Evolutionary conservation across 2,797 vertebrate species (phyloP).

Genomic region (Argentina silus): DNA sequence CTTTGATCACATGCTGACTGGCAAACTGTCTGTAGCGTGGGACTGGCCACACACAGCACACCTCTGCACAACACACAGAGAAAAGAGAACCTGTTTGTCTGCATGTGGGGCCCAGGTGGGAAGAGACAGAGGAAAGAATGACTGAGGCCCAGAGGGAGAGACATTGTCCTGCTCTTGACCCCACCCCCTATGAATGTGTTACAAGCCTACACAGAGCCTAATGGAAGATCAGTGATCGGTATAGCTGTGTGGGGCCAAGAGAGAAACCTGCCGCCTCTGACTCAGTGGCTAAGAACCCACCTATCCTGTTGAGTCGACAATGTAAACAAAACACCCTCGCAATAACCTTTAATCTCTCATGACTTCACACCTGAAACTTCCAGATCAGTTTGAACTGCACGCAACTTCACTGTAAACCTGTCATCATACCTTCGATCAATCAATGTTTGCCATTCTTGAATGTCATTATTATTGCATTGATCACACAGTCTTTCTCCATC

Average conservation of each 20-base stretch:
- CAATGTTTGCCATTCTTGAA: conserved; percentile 21
- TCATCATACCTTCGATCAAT: conserved; percentile 33
- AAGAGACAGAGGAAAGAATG: conserved; percentile 26
- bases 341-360: conserved; percentile 40
- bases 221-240: background rate
- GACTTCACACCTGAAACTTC: conserved; percentile 43
- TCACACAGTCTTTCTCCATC: conserved; percentile 45
- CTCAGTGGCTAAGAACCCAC: conserved; percentile 51
- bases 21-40: conserved; percentile 34
- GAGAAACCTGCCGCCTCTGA: conserved; percentile 51
- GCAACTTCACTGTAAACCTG: conserved; percentile 16
- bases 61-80: conserved; percentile 5
- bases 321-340: conserved; percentile 35
- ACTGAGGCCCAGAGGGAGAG: conserved; percentile 28
- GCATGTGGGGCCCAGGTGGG: conserved; percentile 52
- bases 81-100: conserved; percentile 54
- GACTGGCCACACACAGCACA: conserved; percentile 8
- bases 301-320: conserved; percentile 34
- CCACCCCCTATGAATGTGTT: conserved; percentile 21
- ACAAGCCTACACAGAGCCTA: conserved; percentile 24
- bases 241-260: conserved; percentile 22
- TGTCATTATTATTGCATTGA: conserved; percentile 29
- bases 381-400: conserved; percentile 8
- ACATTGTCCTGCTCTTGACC: conserved; percentile 51
- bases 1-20: conserved; percentile 56